These are phyloP conservation scores for Rynchops niger DNA, from an alignment of 2,113 vertebrate genomes.

Conservation along the genomic window DNA sequence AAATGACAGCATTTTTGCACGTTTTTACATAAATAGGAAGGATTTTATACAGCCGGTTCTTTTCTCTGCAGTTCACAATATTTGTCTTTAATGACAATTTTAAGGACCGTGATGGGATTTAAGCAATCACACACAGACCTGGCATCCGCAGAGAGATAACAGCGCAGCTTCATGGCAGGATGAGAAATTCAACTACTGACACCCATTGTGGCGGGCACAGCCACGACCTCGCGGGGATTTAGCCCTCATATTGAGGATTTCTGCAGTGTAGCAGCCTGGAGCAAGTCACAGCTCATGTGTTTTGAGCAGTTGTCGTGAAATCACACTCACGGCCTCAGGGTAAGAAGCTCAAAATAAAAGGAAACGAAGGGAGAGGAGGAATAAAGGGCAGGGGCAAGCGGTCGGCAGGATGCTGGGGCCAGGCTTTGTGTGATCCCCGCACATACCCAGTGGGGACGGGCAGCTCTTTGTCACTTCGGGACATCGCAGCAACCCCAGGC, in stretches of 20 bases:
- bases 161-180: not conserved
- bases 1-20: conserved; percentile 7
- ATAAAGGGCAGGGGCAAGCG: not conserved
- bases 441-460: not conserved
- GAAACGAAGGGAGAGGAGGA: not conserved
- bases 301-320: not conserved
- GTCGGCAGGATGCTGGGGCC: not conserved
- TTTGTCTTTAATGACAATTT: conserved; percentile 20
- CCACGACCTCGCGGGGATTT: not conserved
- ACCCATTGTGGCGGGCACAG: not conserved
- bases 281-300: not conserved
- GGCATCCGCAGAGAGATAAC: not conserved
- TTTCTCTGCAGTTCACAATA: not conserved
- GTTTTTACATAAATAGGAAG: conserved; percentile 4
- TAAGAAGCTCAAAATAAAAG: not conserved
- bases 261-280: not conserved
- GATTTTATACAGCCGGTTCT: not conserved
- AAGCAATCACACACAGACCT: not conserved
- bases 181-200: not conserved
- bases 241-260: not conserved
- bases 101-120: not conserved
- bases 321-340: not conserved
- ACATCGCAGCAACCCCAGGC: not conserved
- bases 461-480: not conserved
- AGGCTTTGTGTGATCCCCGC: not conserved